Percentiles rank a stretch among this genome's conserved stretches.
Conservation (phyloP, 1,140 invertebrate genomes). For the Trinorchestia longiramus region DNA sequence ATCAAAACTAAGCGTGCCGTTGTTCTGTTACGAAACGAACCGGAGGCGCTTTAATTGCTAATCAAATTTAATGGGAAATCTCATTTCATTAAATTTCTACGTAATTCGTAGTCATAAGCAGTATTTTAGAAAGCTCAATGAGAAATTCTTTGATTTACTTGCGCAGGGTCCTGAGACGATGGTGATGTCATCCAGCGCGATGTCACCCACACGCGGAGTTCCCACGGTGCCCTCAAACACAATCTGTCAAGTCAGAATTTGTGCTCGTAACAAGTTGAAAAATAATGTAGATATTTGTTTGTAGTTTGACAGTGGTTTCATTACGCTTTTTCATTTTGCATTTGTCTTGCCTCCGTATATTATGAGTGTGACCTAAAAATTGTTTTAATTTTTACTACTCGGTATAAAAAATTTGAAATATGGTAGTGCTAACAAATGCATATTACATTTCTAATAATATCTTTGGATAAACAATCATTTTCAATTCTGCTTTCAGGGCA, state of each 20-base stretch:
- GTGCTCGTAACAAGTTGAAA: background rate
- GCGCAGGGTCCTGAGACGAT: conserved; percentile 78
- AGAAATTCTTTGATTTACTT: conserved; percentile 69
- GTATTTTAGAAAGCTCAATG: background rate
- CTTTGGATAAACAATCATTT: too few species aligned
- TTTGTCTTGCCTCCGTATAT: too few species aligned
- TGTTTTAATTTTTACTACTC: too few species aligned
- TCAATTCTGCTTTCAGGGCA: too few species aligned
- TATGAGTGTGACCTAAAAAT: too few species aligned
- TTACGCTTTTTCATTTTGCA: background rate
- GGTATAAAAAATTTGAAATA: too few species aligned
- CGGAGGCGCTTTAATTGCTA: background rate
- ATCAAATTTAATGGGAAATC: background rate
- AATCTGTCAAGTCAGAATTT: conserved; percentile 71
- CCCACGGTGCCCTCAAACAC: conserved; percentile 78
- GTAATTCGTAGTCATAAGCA: background rate
- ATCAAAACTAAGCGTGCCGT: background rate
- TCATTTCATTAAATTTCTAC: background rate
- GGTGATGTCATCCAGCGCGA: conserved; percentile 81
- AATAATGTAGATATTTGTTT: background rate
- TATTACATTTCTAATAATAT: too few species aligned
- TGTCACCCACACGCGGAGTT: conserved; percentile 78
- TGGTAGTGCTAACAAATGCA: too few species aligned
- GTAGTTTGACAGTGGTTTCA: background rate
- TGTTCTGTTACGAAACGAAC: background rate